Conservation (phyloP, 1,140 invertebrate genomes). For the Drosophila subobscura region DNA sequence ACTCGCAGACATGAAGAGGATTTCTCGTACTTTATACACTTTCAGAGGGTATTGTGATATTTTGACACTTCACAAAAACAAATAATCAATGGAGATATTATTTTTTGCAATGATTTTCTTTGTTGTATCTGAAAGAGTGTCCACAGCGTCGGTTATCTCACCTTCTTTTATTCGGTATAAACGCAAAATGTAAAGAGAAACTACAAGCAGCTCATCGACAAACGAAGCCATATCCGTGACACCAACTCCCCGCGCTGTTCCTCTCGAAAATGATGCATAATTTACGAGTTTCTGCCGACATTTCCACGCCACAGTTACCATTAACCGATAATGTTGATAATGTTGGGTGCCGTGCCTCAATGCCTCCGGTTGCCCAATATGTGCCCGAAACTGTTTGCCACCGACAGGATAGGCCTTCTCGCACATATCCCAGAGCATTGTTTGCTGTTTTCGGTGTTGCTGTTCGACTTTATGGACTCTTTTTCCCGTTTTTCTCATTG, state of each 20-base stretch:
- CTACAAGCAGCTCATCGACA: slow-evolving; percentile 2
- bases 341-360: slow-evolving; percentile 29
- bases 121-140: too few relatives aligned
- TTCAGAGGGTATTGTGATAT: too few relatives aligned
- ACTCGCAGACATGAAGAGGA: not conserved
- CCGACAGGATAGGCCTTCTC: not conserved
- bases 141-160: too few relatives aligned
- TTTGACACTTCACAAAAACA: too few relatives aligned
- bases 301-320: slow-evolving; percentile 10
- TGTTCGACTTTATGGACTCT: slow-evolving; percentile 19
- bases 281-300: slow-evolving; percentile 27
- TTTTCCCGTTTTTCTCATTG: slow-evolving; percentile 12
- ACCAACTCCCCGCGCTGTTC: not conserved
- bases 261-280: slow-evolving; percentile 32
- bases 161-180: slow-evolving; percentile 1
- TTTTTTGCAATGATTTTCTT: too few relatives aligned
- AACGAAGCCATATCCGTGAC: slow-evolving; percentile 19
- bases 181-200: not conserved
- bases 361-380: slow-evolving; percentile 11
- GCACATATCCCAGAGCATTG: slow-evolving; percentile 6
- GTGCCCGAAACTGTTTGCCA: not conserved
- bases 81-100: too few relatives aligned
- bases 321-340: slow-evolving; percentile 48
- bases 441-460: slow-evolving; percentile 33
- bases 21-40: too few relatives aligned